A percentile compares a stretch with the other conserved stretches of the same genome.
Conservation (phyloP, 2,113 vertebrate genomes). For the Bujurquina vittata region DNA sequence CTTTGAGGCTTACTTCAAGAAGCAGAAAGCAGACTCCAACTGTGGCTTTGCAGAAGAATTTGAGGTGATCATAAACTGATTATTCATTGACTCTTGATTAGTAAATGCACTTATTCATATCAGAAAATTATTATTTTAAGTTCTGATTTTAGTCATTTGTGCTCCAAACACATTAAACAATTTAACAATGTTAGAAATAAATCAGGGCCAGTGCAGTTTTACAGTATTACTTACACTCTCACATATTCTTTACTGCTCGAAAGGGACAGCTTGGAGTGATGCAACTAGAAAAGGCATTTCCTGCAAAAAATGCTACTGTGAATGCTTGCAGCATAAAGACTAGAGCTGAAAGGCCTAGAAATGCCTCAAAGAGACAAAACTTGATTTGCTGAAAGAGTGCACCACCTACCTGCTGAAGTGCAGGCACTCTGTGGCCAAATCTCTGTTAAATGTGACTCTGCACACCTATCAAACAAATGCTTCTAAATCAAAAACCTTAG, state of each 20-base stretch:
- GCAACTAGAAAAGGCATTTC: not conserved
- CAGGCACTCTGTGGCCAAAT: no score
- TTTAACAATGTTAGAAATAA: not conserved
- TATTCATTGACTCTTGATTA: not conserved
- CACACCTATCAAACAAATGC: no score
- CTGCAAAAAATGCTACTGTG: no score
- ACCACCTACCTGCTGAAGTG: no score
- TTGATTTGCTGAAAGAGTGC: no score
- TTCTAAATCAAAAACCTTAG: no score
- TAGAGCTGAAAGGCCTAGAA: no score
- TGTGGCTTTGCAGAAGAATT: conserved; percentile 97
- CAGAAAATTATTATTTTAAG: fast-evolving
- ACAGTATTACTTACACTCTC: not conserved
- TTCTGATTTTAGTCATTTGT: not conserved
- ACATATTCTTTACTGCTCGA: not conserved
- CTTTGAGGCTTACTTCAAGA: conserved; percentile 90
- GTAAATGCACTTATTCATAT: not conserved
- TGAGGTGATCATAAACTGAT: conserved; percentile 79
- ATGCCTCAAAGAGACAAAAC: no score
- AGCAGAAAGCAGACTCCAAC: conserved; percentile 91
- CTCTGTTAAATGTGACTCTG: no score
- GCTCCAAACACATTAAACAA: not conserved
- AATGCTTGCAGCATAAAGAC: no score
- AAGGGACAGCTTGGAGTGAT: not conserved
- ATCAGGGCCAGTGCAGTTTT: not conserved